phyloP scores from a whole-genome alignment of 2,113 vertebrate species.

The Charina bottae region DNA sequence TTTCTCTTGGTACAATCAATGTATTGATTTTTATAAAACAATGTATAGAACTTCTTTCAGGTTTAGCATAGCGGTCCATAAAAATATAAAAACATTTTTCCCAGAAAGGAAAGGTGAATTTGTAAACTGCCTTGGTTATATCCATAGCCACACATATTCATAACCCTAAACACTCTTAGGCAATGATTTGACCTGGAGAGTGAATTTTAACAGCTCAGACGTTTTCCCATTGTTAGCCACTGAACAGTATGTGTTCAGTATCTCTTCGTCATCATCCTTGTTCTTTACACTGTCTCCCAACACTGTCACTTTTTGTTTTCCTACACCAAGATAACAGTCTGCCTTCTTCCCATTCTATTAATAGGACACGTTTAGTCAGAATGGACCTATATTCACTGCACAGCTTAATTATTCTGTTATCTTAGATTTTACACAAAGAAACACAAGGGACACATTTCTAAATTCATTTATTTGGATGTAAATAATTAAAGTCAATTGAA shows the following conservation, averaged over 20 bases:
- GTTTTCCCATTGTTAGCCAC: neutral
- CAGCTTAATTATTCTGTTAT: neutral
- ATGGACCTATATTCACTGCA: neutral
- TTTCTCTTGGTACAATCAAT: too few species aligned
- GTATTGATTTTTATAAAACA: too few species aligned
- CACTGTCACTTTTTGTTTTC: neutral
- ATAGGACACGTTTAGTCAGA: neutral
- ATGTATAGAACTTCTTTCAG: too few species aligned
- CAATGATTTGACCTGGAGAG: neutral
- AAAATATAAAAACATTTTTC: neutral
- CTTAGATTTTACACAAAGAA: constrained; percentile 5
- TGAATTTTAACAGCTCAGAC: neutral
- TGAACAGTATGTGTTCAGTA: neutral
- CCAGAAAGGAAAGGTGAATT: neutral
- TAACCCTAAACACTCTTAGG: neutral
- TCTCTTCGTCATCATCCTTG: too few species aligned
- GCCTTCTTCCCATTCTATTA: neutral
- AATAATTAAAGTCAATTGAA: constrained; percentile 4
- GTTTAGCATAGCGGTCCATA: too few species aligned
- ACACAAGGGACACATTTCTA: neutral
- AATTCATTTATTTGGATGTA: neutral
- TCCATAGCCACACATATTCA: neutral
- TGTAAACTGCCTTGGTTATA: neutral
- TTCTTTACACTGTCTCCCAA: neutral
- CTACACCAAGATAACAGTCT: neutral